Percentiles rank a stretch among this genome's conserved stretches.
phyloP scores from a whole-genome alignment of 2,888 invertebrate species.

The Autographa pulchrina region DNA sequence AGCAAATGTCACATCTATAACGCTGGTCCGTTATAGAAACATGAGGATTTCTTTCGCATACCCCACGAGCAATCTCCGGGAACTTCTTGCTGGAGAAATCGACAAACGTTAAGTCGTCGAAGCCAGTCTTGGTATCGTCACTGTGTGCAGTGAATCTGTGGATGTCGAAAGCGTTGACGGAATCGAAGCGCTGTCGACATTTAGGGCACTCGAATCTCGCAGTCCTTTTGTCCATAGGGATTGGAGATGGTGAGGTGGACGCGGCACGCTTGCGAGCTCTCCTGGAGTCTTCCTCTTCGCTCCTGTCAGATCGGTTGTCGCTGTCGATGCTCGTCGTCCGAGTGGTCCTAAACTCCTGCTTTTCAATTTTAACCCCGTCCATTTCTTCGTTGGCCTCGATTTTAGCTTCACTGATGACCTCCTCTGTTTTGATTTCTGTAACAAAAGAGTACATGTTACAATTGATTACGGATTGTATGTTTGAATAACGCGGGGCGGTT shows the following conservation, averaged over 20 bases:
- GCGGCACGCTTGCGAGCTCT: slow-evolving; percentile 82
- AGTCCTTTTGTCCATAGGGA: slow-evolving; percentile 80
- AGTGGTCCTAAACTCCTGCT: slow-evolving; percentile 74
- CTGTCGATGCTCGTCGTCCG: slow-evolving; percentile 87
- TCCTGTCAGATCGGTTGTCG: slow-evolving; percentile 89
- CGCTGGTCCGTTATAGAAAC: slow-evolving; percentile 89
- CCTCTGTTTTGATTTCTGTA: slow-evolving; percentile 88
- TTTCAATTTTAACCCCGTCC: slow-evolving; percentile 77
- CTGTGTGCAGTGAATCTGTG: slow-evolving; percentile 92
- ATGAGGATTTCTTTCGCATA: slow-evolving; percentile 90
- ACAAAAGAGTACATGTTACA: slow-evolving; percentile 83
- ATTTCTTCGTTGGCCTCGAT: slow-evolving; percentile 78
- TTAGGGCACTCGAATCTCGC: slow-evolving; percentile 91
- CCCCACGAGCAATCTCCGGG: slow-evolving; percentile 93
- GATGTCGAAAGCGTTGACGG: slow-evolving; percentile 92
- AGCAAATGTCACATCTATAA: slow-evolving; percentile 92
- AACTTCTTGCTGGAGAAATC: slow-evolving; percentile 95
- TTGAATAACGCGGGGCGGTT: slow-evolving; percentile 84
- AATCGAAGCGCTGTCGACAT: slow-evolving; percentile 93
- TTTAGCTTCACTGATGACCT: slow-evolving; percentile 84
- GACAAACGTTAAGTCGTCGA: slow-evolving; percentile 93
- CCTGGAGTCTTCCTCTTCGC: slow-evolving; percentile 82
- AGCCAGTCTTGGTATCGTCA: slow-evolving; percentile 90
- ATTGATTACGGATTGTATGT: slow-evolving; percentile 79
- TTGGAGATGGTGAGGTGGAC: slow-evolving; percentile 78